These are phyloP conservation scores for Albula goreensis DNA, from an alignment of 2,113 vertebrate genomes.

Conservation along the genomic window DNA sequence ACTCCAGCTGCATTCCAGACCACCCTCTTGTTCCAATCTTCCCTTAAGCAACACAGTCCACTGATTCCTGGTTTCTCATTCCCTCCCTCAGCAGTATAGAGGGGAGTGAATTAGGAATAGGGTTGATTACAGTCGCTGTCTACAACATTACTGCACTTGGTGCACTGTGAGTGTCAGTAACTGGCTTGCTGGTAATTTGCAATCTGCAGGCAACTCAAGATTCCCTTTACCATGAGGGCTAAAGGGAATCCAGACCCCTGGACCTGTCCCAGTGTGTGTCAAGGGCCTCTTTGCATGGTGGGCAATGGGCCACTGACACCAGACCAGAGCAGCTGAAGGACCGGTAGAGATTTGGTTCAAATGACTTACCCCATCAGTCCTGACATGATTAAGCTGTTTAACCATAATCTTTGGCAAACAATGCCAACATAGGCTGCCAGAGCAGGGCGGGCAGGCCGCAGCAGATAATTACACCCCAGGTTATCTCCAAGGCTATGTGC, in stretches of 20 bases:
- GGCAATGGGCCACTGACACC: neutral
- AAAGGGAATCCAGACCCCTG: neutral
- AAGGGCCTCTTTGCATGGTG: neutral
- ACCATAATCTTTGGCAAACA: conserved; percentile 26
- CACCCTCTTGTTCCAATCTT: neutral
- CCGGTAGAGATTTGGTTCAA: conserved; percentile 12
- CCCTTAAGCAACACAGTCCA: neutral
- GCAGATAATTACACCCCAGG: conserved; percentile 21
- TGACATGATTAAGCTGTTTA: conserved; percentile 29
- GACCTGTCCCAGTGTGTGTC: neutral
- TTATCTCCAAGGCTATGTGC: conserved; percentile 24
- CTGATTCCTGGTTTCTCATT: neutral
- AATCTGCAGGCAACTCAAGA: neutral
- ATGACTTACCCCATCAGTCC: conserved; percentile 26
- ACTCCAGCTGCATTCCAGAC: neutral
- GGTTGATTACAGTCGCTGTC: no score
- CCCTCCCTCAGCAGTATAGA: neutral
- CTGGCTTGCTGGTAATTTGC: neutral
- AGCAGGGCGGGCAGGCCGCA: neutral
- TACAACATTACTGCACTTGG: no score
- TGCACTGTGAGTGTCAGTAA: neutral
- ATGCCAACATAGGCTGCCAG: conserved; percentile 13
- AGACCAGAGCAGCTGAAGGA: neutral
- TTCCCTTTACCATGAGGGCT: neutral
- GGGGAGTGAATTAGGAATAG: neutral